Evolutionary conservation across 2,113 vertebrate species (phyloP).

Genomic region (Geococcyx californianus): DNA sequence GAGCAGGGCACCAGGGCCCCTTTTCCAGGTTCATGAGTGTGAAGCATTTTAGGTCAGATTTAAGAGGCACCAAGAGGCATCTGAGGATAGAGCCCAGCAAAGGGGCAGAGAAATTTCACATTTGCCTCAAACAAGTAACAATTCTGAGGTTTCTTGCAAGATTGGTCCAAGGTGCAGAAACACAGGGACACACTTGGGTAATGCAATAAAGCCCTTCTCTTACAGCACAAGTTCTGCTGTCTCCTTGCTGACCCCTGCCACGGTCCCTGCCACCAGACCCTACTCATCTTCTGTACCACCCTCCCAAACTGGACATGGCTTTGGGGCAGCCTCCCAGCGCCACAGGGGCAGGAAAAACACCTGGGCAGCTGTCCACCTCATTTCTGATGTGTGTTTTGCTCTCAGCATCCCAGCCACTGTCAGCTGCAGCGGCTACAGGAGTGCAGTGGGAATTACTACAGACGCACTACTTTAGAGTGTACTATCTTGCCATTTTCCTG

Average conservation of each 20-base stretch:
- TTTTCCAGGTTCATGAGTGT: neutral
- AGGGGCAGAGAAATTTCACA: neutral
- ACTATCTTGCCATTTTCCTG: neutral
- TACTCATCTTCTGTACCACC: neutral
- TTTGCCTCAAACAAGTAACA: neutral
- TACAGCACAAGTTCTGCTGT: accelerated
- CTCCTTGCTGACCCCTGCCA: neutral
- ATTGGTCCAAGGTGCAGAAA: neutral
- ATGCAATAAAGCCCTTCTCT: neutral
- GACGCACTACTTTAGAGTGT: neutral
- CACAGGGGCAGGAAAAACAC: neutral
- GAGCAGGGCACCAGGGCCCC: neutral
- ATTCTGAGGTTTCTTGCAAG: neutral
- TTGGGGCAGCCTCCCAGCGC: neutral
- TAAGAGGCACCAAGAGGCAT: neutral
- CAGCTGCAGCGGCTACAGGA: accelerated
- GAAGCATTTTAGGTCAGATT: neutral
- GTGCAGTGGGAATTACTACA: neutral
- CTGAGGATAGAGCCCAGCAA: neutral
- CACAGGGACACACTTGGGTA: neutral
- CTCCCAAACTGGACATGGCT: neutral
- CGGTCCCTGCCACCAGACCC: neutral
- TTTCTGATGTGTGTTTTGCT: neutral
- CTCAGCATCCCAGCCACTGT: neutral
- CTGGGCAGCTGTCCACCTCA: neutral